Conservation (phyloP, 2,113 vertebrate genomes). For the Notiomystis cincta region DNA sequence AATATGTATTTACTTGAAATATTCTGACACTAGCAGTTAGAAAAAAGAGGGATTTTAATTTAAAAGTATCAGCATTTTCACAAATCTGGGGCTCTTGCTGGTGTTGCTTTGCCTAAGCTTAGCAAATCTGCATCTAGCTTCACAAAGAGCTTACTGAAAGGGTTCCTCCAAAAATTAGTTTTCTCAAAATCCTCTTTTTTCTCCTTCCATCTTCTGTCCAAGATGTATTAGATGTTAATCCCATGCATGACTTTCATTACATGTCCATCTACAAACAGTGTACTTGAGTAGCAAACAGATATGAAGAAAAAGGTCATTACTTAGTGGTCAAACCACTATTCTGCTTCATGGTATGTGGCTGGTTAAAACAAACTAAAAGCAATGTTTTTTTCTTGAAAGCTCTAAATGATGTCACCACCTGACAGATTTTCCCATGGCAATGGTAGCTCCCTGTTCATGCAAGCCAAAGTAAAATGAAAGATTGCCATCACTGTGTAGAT, state of each 20-base stretch:
- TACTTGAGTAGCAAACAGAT: not conserved
- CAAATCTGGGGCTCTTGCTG: not conserved
- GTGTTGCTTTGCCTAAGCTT: not conserved
- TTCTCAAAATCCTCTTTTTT: not conserved
- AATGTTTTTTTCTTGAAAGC: not conserved
- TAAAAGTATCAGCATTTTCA: not conserved
- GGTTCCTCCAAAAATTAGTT: not conserved
- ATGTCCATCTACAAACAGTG: not conserved
- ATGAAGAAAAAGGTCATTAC: not conserved
- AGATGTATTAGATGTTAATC: not conserved
- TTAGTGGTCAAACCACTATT: not conserved
- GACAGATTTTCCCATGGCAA: not conserved
- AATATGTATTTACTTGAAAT: not conserved
- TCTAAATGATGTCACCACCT: not conserved
- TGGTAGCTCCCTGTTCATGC: not conserved
- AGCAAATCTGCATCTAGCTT: not conserved
- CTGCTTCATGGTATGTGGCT: not conserved
- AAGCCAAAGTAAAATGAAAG: not conserved
- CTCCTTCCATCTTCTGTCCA: not conserved
- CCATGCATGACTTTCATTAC: not conserved
- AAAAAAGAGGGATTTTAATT: not conserved
- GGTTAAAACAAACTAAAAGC: not conserved
- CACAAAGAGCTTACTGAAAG: not conserved
- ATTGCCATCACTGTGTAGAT: not conserved
- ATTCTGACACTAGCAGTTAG: not conserved